These are phyloP conservation scores for Toxonevra muliebris DNA, from an alignment of 2,888 invertebrate species.

Conservation along the genomic window DNA sequence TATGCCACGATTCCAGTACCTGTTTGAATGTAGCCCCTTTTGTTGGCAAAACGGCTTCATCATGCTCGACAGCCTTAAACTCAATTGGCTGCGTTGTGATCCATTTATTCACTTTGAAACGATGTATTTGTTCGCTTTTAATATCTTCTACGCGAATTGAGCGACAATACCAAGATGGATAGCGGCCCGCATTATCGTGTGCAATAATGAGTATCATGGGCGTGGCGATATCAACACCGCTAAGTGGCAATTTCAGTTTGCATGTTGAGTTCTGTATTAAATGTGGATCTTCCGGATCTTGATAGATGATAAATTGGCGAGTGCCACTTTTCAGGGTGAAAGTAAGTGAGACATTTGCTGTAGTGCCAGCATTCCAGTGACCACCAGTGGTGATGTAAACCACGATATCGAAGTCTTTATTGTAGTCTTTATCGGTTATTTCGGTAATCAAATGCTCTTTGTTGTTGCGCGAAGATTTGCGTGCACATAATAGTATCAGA, in stretches of 20 bases:
- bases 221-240: conserved; percentile 12
- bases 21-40: not conserved
- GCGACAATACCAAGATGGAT: conserved; percentile 50
- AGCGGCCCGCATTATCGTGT: conserved; percentile 47
- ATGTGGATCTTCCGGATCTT: conserved; percentile 23
- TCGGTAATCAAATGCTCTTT: conserved; percentile 20
- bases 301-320: conserved; percentile 36
- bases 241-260: conserved; percentile 12
- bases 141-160: conserved; percentile 42
- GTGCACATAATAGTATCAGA: conserved; percentile 23
- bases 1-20: conserved; percentile 14
- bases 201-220: conserved; percentile 34
- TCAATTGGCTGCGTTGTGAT: conserved; percentile 22
- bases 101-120: conserved; percentile 40
- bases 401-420: conserved; percentile 15
- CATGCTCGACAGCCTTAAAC: not conserved
- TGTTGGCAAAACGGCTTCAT: not conserved
- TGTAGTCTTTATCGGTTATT: not conserved
- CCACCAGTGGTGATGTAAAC: conserved; percentile 45
- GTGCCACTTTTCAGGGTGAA: conserved; percentile 30
- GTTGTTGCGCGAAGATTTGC: not conserved
- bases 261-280: conserved; percentile 34
- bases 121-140: conserved; percentile 14
- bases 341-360: conserved; percentile 44
- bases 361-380: conserved; percentile 42